Base-by-base conservation (phyloP, 2,888 invertebrate species). In the Andricus quercusramuli region DNA sequence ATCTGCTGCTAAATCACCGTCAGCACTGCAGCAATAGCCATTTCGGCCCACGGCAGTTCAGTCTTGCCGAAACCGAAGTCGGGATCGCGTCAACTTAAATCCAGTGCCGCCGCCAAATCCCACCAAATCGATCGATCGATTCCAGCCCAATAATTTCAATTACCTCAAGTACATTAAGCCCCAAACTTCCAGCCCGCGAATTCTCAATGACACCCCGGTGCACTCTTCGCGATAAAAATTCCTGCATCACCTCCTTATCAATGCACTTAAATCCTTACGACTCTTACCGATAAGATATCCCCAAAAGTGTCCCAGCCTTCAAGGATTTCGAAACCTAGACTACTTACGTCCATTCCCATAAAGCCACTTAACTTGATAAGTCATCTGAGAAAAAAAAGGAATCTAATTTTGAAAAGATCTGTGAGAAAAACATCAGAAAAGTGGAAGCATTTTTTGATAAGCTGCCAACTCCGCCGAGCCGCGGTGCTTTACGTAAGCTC, bases 401-500 rank as follows among this genome's bases (percentile, higher is more conserved):
- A 47, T 29, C n/a, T 51, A 56, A 74, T 74, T 74, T 74, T n/a
- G n/a, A 74, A 29, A 51, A 22, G 2, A 22, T 56, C n/a, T 32
- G n/a, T n/a, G 32, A 4, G 29, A 74, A 74, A 56, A 74, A 56
- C 74, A 74, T 74, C n/a, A 56, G 74, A 74, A 74, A 74, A 74
- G 56, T 74, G 74, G 56, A 59, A 74, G n/a, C 56, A 32, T 59
- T 74, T 74, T 25, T 81, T 83, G 83, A 80, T 78, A 77, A 56
- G 22, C 59, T 82, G 83, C 83, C 83, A 83, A 68, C 70, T 81
- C 80, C 76, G 68, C 79, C 78, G 78, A 80, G 79, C 66, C 80
- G 78, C 78, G 77, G 65, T 76, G 77, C 78, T 84, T 86, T 86
- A 87, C 79, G 83, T 85, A 86, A 86, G 85, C 83, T 77, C 79